A percentile compares a stretch with the other conserved stretches of the same genome.
phyloP scores from a whole-genome alignment of 2,888 invertebrate genomes.

The Agriopis marginaria region DNA sequence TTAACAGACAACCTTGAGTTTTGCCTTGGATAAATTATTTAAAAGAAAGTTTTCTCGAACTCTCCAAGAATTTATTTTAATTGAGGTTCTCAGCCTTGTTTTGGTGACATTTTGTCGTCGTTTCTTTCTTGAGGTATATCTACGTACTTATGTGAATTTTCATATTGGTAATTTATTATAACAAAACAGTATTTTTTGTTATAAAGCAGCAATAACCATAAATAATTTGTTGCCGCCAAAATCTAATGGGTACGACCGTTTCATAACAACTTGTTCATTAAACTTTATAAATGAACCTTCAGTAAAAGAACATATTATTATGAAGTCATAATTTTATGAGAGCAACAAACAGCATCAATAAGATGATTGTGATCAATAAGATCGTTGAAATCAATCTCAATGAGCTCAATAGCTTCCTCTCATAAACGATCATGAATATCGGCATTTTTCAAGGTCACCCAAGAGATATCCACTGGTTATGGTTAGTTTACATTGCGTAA shows the following conservation, averaged over 20 bases:
- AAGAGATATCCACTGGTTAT: slow-evolving; percentile 38
- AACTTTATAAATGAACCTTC: neutral
- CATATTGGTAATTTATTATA: slow-evolving; percentile 3
- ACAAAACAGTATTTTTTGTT: too few species aligned
- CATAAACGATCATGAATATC: slow-evolving; percentile 49
- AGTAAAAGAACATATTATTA: neutral
- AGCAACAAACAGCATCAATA: slow-evolving; percentile 36
- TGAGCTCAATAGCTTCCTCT: slow-evolving; percentile 59
- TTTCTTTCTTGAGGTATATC: neutral
- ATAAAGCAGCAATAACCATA: too few species aligned
- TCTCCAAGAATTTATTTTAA: slow-evolving; percentile 36
- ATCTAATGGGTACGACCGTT: too few species aligned
- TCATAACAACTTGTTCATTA: too few species aligned
- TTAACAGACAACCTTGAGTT: slow-evolving; percentile 47
- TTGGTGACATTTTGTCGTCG: neutral
- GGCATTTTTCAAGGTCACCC: slow-evolving; percentile 49
- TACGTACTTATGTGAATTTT: neutral
- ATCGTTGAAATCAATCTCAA: slow-evolving; percentile 58
- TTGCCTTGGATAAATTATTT: slow-evolving; percentile 39
- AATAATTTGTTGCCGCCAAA: too few species aligned
- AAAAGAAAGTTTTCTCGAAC: slow-evolving; percentile 43
- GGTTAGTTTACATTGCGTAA: slow-evolving; percentile 28
- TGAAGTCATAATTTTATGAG: slow-evolving; percentile 11
- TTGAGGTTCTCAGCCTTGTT: slow-evolving; percentile 18
- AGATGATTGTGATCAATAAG: slow-evolving; percentile 44